Conservation (phyloP, 2,888 invertebrate species). For the Drosophila borealis region DNA sequence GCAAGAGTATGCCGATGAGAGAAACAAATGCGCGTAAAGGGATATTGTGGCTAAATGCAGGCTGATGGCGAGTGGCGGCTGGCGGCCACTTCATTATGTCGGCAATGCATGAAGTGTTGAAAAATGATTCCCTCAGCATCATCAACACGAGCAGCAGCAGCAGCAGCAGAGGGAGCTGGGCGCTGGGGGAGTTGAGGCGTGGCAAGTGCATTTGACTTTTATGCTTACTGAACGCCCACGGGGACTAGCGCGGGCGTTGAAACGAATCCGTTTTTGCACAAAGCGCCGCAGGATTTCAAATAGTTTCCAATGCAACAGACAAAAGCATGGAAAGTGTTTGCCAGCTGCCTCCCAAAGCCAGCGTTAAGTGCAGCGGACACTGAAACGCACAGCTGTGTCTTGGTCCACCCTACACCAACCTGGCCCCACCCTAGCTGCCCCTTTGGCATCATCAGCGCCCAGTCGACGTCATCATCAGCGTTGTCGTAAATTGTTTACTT, state of each 20-base stretch:
- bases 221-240: constrained; percentile 58
- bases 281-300: constrained; percentile 74
- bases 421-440: neutral
- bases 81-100: constrained; percentile 77
- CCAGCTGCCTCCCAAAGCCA: constrained; percentile 26
- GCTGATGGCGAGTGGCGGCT: constrained; percentile 25
- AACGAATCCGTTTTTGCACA: constrained; percentile 74
- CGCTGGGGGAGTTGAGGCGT: constrained; percentile 1
- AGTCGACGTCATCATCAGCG: constrained; percentile 76
- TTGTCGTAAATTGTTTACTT: constrained; percentile 79
- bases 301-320: constrained; percentile 71
- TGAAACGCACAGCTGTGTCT: constrained; percentile 55
- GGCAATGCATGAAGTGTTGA: constrained; percentile 79
- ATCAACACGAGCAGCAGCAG: constrained; percentile 13
- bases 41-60: constrained; percentile 73
- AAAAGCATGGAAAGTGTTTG: constrained; percentile 53
- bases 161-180: neutral
- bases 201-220: constrained; percentile 80
- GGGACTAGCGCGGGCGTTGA: constrained; percentile 67
- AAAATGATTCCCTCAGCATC: constrained; percentile 76
- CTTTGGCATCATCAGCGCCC: constrained; percentile 47
- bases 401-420: constrained; percentile 8
- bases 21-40: constrained; percentile 67
- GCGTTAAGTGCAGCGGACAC: constrained; percentile 72
- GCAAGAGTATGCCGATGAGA: constrained; percentile 22